phyloP scores from a whole-genome alignment of 2,797 vertebrate species.

The Bucorvus abyssinicus region DNA sequence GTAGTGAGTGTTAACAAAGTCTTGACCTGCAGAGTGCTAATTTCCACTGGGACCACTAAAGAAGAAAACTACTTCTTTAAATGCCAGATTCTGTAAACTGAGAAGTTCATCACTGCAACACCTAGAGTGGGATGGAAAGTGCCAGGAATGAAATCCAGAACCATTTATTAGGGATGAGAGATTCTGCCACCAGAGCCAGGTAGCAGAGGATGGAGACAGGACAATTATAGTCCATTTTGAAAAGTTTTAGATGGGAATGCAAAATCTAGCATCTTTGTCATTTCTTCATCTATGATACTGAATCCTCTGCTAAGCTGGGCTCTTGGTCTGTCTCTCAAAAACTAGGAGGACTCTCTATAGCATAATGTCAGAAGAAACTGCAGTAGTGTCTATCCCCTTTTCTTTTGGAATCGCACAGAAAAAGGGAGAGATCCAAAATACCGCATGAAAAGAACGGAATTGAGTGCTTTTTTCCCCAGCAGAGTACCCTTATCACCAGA shows the following conservation, averaged over 20 bases:
- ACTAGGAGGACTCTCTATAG: not conserved
- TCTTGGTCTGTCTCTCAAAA: not conserved
- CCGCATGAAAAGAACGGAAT: not conserved
- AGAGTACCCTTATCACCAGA: not conserved
- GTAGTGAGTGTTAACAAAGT: slow-evolving; percentile 3
- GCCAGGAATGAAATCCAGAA: slow-evolving; percentile 19
- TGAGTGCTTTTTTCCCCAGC: not conserved
- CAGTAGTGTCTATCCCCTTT: not conserved
- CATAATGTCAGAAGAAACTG: not conserved
- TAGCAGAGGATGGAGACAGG: not conserved
- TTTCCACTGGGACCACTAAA: not conserved
- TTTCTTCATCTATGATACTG: not conserved
- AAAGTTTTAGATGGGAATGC: not conserved
- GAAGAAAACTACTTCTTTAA: not conserved
- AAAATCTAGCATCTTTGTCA: not conserved
- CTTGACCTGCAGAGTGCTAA: slow-evolving; percentile 16
- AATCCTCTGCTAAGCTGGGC: not conserved
- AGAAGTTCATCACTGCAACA: slow-evolving; percentile 10
- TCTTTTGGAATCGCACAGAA: not conserved
- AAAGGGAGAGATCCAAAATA: not conserved
- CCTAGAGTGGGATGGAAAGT: not conserved
- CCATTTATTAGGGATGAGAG: not conserved
- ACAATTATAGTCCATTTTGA: not conserved
- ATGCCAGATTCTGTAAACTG: not conserved
- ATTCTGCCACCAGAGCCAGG: not conserved